Evolutionary conservation across 2,797 vertebrate species (phyloP), one percentile per base, ranked within the genome.

Genomic region (Otolemur crassicaudatus): DNA sequence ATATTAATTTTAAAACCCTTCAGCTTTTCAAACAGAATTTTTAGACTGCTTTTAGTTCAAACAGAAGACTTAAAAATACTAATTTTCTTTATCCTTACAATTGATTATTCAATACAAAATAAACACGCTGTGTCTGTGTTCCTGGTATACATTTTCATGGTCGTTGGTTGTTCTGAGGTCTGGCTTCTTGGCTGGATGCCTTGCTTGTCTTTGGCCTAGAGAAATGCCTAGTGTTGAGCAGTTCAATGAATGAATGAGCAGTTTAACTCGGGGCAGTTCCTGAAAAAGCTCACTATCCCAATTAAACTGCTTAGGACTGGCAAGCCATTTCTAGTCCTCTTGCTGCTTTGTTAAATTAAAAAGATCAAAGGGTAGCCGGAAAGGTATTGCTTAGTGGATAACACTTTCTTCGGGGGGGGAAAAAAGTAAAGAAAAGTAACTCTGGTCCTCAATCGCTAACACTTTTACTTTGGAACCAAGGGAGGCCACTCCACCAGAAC

Each of bases 351-450:
- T 58, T 56, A 70, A 84, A 82, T 76, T 76, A 27, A 58, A 34
- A 88, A 56, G 53, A 72, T 63, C 29, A 81, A 92, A 90, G 29
- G 31, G 5, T 75, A 87, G 29, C 13, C 29, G 37, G 87, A 85
- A 25, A 23, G 13, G 12, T 75, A 79, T 27, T 23, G 13, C 70
- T 91, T 46, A n/a, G 17, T 90, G n/a, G 72, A 72, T 94, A 94
- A 85, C 12, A 58, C 7, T 94, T 90, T 53, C 19, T 90, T 93
- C 53, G 25, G 34, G 61, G 79, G 25, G 34, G 61, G 79, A 19
- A 89, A 93, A 82, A 94, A 77, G 63, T n/a, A 31, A 56, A 88
- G 70, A 34, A 67, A 89, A 89, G 31, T 90, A 87, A 95, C 43
- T 94, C 75, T 63, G 91, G 46, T 65, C 37, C 56, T 94, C 34